Base-by-base conservation (phyloP, 2,797 vertebrate genomes). In the Anabas testudineus region DNA sequence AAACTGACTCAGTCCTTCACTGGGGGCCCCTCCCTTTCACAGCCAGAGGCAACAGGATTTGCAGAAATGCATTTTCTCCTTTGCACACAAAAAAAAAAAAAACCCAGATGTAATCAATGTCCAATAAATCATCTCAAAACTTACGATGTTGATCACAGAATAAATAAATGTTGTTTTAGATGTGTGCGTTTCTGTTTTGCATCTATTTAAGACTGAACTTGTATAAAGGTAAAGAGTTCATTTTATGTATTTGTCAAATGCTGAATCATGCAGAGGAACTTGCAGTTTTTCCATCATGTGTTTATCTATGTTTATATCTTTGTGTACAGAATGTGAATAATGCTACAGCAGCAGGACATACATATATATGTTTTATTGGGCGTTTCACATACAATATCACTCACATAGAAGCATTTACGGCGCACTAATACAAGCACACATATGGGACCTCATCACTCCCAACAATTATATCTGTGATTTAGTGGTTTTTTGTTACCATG, bases 371-470 rank as follows among this genome's bases (percentile, higher is more conserved):
- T 60, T 90, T 90, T 90, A 87, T 85, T 87, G 47, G 53, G 57
- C 68, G 57, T 57, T 80, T 74, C 56, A 87, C 67, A 73, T 46
- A 80, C 52, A 64, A 47, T 19, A 49, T 54, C 73, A 83, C 55
- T 69, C 63, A 80, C 71, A 75, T 53, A 77, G 70, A 67, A 69
- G 76, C 71, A 71, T 75, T 81, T 56, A 85, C 69, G 67, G 87
- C 67, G 84, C 86, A 76, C 34, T 65, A 74, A 77, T 26, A 88
- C 85, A 83, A 68, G 77, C 71, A 84, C 75, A 85, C 76, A 76
- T 37, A 30, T 22, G 74, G 34, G 56, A 79, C 66, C 57, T 59
- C 76, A 63, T 71, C 62, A 74, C 61, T 36, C 58, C 60, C 67
- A 71, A 59, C 63, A 71, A 74, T 63, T 57, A 75, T 3, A 72